Base-by-base conservation (phyloP, 2,888 invertebrate genomes). In the Drosophila subsilvestris region DNA sequence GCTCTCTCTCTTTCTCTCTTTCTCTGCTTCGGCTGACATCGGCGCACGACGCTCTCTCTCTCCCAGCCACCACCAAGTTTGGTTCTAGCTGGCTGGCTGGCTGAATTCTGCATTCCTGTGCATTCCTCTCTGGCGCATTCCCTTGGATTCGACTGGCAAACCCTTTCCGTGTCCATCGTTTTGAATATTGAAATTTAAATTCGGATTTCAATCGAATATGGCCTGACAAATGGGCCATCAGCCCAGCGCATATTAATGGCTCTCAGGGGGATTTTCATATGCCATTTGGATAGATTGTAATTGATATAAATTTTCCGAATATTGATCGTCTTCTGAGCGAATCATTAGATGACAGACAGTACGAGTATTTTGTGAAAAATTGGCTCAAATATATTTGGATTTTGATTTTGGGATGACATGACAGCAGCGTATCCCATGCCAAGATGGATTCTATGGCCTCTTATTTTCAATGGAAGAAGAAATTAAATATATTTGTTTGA, bases 181-280 rank as follows among this genome's bases (percentile, higher is more conserved):
- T 56, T 55, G 9, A 7, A n/a, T 49, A 25, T 49, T 14, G 9
- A 25, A 37, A 37, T n/a, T 53, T n/a, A 70, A 63, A 53, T 70
- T 71, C 56, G 37, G 27, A 63, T 72, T 63, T 72, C 63, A 72
- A 47, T 32, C 25, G 53, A 27, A 54, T 27, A 20, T 47, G 37
- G 4, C n/a, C 37, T 69, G 73, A 72, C 70, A 70, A 70, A 56
- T 70, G 45, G 42, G n/a, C 70, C 70, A 67, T 58, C 51, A 47
- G 63, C n/a, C n/a, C n/a, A n/a, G n/a, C n/a, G n/a, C 49, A 53
- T 63, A 47, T 37, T 29, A 69, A 67, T 68, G 58, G 32, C 10
- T 18, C 45, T 25, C 25, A 32, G 25, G 59, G 43, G 37, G n/a
- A 25, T 37, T 37, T 7, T 37, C 37, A n/a, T n/a, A 7, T n/a